Evolutionary conservation across 2,113 vertebrate genomes (phyloP).

Genomic region (Notothenia rossii): DNA sequence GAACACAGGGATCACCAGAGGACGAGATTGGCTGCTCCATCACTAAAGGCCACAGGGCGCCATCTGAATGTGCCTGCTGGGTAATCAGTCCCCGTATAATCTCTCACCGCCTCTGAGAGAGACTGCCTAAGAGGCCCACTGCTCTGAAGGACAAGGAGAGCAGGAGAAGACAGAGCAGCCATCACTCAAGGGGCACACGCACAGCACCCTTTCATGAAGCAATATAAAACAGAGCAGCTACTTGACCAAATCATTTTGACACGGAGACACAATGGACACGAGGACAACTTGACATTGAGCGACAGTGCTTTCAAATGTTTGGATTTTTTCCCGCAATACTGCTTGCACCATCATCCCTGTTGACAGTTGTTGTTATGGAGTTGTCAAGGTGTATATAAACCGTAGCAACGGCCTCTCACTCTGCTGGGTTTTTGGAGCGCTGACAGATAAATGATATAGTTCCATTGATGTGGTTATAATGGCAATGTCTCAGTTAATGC

Average conservation of each 20-base stretch:
- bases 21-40: conserved; percentile 55
- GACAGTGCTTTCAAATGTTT: conserved; percentile 27
- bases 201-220: conserved; percentile 50
- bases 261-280: conserved; percentile 33
- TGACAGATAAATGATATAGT: conserved; percentile 68
- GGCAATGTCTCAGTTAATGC: conserved; percentile 54
- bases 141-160: conserved; percentile 39
- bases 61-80: conserved; percentile 34
- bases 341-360: conserved; percentile 19
- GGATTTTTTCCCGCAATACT: not conserved
- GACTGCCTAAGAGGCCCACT: conserved; percentile 13
- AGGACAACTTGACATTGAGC: conserved; percentile 59
- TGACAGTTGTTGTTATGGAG: conserved; percentile 59
- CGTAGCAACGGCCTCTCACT: conserved; percentile 21
- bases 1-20: conserved; percentile 43
- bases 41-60: conserved; percentile 49
- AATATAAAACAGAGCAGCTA: conserved; percentile 52
- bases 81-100: conserved; percentile 45
- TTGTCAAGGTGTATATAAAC: conserved; percentile 43
- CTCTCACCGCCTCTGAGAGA: conserved; percentile 8
- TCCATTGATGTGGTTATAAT: conserved; percentile 51
- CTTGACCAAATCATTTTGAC: conserved; percentile 68
- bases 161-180: conserved; percentile 26
- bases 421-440: conserved; percentile 7
- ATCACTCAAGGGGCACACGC: conserved; percentile 61